Evolutionary conservation across 2,797 vertebrate genomes (phyloP).

Genomic region (Gymnocypris eckloni): DNA sequence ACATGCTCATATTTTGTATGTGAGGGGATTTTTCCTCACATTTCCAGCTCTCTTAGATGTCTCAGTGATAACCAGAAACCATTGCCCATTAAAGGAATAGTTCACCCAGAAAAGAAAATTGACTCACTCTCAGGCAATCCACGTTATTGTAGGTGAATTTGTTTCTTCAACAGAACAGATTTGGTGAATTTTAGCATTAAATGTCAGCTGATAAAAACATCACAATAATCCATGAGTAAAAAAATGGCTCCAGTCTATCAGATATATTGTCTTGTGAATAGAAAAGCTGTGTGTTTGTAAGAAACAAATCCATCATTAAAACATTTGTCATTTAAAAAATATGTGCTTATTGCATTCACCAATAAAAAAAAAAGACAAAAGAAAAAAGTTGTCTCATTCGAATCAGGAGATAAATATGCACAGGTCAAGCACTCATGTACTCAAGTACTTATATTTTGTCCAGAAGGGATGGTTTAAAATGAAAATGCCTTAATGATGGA

Average conservation of each 20-base stretch:
- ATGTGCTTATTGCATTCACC: background rate
- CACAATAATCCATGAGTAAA: background rate
- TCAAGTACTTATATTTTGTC: background rate
- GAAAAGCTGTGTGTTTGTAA: background rate
- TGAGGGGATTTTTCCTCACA: background rate
- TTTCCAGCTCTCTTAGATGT: background rate
- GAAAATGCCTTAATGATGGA: background rate
- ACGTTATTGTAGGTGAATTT: background rate
- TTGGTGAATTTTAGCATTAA: background rate
- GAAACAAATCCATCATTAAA: background rate
- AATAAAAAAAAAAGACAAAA: background rate
- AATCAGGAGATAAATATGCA: background rate
- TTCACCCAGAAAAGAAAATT: background rate
- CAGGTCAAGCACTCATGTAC: background rate
- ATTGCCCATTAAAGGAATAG: background rate
- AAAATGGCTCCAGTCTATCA: background rate
- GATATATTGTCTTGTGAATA: background rate
- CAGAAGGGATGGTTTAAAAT: background rate
- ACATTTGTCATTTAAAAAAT: background rate
- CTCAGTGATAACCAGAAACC: background rate
- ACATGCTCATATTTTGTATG: background rate
- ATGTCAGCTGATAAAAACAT: background rate
- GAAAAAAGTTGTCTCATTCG: background rate
- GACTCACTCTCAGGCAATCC: background rate
- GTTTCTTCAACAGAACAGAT: background rate